Conservation (phyloP, 2,113 vertebrate genomes). For the Hucho hucho region DNA sequence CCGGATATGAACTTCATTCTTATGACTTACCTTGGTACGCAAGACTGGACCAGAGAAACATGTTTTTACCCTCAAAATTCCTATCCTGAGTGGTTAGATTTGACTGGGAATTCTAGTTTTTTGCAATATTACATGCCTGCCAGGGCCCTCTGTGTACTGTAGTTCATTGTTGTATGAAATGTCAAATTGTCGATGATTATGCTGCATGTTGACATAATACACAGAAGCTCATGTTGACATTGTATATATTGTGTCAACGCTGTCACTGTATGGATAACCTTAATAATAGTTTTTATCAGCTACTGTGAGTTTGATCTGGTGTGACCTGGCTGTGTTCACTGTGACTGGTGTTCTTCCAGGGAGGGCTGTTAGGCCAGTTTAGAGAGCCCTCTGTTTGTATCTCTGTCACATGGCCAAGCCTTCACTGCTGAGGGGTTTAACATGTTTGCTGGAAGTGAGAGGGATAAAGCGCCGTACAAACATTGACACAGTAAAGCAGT, state of each 20-base stretch:
- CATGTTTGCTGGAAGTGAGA: slow-evolving; percentile 43
- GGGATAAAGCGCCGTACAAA: slow-evolving; percentile 56
- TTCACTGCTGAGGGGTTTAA: slow-evolving; percentile 34
- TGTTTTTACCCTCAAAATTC: slow-evolving; percentile 43
- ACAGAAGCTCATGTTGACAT: slow-evolving; percentile 6
- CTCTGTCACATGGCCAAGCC: slow-evolving; percentile 37
- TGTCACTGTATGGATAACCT: neutral
- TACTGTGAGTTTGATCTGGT: slow-evolving; percentile 27
- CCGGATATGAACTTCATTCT: slow-evolving; percentile 73
- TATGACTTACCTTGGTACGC: slow-evolving; percentile 48
- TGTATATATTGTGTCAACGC: neutral
- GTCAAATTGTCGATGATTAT: neutral
- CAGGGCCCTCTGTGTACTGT: neutral
- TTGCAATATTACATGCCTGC: neutral
- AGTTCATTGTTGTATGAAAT: neutral
- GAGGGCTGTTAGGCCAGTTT: neutral
- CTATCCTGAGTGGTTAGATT: slow-evolving; percentile 28
- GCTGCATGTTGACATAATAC: neutral
- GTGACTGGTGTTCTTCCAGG: slow-evolving; percentile 22
- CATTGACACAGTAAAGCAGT: slow-evolving; percentile 58
- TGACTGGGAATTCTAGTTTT: slow-evolving; percentile 7
- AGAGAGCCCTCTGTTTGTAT: neutral
- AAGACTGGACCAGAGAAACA: slow-evolving; percentile 33
- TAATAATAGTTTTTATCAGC: slow-evolving; percentile 5
- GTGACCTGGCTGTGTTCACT: slow-evolving; percentile 23